These are phyloP conservation scores for Camelus dromedarius DNA, from an alignment of 2,113 vertebrate genomes.

Conservation along the genomic window DNA sequence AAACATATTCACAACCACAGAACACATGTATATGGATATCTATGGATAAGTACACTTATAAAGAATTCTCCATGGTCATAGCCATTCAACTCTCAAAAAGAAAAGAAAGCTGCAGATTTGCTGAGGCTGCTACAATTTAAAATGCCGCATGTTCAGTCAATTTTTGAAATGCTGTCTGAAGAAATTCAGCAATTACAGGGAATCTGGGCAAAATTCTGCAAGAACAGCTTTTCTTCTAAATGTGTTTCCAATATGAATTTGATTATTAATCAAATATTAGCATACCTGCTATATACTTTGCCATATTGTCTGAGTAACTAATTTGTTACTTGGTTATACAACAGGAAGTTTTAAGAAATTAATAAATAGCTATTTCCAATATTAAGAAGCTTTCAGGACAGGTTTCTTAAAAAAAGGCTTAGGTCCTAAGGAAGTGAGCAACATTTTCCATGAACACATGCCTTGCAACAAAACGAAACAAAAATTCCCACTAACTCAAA, in stretches of 20 bases:
- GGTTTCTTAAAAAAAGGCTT: constrained; percentile 29
- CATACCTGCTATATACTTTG: constrained; percentile 31
- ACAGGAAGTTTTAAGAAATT: not conserved
- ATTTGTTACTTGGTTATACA: constrained; percentile 13
- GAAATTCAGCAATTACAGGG: constrained; percentile 64
- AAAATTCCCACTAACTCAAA: not conserved
- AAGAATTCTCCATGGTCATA: not conserved
- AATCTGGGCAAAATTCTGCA: constrained; percentile 67
- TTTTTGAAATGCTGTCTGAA: constrained; percentile 66
- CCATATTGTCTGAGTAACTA: not conserved
- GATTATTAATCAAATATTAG: constrained; percentile 72
- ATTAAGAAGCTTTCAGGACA: not conserved
- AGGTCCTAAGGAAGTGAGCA: not conserved
- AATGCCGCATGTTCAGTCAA: constrained; percentile 45
- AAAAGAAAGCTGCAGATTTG: constrained; percentile 41
- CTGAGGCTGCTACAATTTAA: constrained; percentile 58
- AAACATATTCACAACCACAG: not conserved
- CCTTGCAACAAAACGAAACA: not conserved
- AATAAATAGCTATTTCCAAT: not conserved
- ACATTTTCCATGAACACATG: not conserved
- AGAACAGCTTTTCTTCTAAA: constrained; percentile 59
- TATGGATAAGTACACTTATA: not conserved
- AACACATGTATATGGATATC: not conserved
- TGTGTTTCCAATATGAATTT: constrained; percentile 50
- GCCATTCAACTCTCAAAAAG: constrained; percentile 13